These are phyloP conservation scores for Poliocrania exsul DNA, from an alignment of 2,797 vertebrate species.

Conservation along the genomic window DNA sequence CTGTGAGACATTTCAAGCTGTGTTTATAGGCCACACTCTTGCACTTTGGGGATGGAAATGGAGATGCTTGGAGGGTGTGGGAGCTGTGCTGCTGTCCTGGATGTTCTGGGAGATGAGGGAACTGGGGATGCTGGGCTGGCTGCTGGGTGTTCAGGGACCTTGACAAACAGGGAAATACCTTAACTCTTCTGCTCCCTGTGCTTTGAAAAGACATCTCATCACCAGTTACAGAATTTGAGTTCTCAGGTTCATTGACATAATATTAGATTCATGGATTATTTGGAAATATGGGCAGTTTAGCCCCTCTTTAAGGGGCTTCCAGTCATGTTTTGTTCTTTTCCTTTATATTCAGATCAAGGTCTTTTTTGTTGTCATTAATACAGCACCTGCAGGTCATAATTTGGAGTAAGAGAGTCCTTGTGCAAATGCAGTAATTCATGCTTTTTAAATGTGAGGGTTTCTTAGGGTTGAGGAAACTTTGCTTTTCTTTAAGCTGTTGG, in stretches of 20 bases:
- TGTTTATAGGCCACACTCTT: background rate
- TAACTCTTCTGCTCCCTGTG: background rate
- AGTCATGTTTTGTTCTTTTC: background rate
- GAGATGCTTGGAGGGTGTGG: background rate
- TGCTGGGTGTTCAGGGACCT: background rate
- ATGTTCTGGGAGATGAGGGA: background rate
- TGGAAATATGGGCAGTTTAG: background rate
- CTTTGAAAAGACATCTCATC: background rate
- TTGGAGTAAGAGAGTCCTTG: background rate
- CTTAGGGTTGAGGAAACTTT: background rate
- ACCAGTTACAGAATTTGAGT: background rate
- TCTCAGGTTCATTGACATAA: rapidly evolving
- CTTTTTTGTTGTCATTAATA: background rate
- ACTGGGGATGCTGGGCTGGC: background rate
- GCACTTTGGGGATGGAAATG: rapidly evolving
- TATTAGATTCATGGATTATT: background rate
- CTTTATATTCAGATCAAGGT: background rate
- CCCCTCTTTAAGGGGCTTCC: background rate
- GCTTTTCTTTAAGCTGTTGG: background rate
- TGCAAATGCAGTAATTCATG: background rate
- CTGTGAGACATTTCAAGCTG: background rate
- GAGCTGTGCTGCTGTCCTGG: rapidly evolving
- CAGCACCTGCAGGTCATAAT: rapidly evolving
- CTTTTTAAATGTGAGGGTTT: background rate
- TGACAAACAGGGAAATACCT: background rate